phyloP scores from a whole-genome alignment of 1,140 invertebrate genomes.

The Heliconius congener region DNA sequence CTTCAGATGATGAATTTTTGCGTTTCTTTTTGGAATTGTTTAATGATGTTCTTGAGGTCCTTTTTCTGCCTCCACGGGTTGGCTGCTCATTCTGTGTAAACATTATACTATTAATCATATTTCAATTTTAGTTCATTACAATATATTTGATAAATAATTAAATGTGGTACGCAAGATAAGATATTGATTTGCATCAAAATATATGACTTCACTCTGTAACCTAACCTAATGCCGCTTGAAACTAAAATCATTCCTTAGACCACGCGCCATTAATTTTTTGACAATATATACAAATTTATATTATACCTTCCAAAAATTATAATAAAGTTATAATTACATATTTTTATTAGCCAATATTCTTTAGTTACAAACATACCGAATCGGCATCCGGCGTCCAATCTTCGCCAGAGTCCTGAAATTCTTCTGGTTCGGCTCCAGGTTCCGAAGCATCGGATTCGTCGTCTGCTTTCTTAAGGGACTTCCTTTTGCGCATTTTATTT shows the following conservation, averaged over 20 bases:
- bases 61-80: constrained; percentile 61
- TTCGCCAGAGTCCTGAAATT: constrained; percentile 81
- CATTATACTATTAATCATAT: not conserved
- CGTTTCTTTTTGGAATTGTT: constrained; percentile 75
- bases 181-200: not conserved
- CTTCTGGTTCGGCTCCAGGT: constrained; percentile 75
- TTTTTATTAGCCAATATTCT: not conserved
- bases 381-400: constrained; percentile 81
- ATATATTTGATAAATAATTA: not conserved
- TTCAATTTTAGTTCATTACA: not conserved
- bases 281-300: constrained; percentile 15
- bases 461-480: constrained; percentile 75
- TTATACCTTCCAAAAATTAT: not conserved
- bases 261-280: constrained; percentile 45
- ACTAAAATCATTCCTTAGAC: constrained; percentile 30
- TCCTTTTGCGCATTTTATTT: constrained; percentile 76
- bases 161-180: not conserved
- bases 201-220: constrained; percentile 6
- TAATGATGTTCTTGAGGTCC: constrained; percentile 53
- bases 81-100: constrained; percentile 57
- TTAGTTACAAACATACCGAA: constrained; percentile 53
- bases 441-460: constrained; percentile 78
- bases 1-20: constrained; percentile 69
- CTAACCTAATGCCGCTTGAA: constrained; percentile 28
- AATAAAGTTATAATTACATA: not conserved